Conservation (phyloP, 2,888 invertebrate species). For the Megaustenia siamemsis region DNA sequence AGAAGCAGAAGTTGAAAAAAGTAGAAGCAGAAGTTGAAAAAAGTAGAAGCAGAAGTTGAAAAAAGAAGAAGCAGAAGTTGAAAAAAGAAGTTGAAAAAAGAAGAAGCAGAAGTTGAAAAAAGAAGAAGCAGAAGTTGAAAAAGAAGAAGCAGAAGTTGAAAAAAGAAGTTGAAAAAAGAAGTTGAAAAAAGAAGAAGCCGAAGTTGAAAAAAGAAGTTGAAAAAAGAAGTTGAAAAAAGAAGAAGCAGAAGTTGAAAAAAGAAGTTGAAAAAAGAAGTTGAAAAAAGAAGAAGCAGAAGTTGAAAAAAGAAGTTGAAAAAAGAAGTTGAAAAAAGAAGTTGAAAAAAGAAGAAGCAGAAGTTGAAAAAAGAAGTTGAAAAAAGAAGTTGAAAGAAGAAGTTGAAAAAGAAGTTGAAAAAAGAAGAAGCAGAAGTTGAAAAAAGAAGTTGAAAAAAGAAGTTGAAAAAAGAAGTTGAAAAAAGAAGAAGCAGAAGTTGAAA, state of each 20-base stretch:
- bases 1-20: not conserved
- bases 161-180: not conserved
- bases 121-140: not conserved
- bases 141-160: not conserved
- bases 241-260: not conserved
- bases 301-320: not conserved
- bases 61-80: not conserved
- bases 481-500: not conserved
- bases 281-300: not conserved
- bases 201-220: not conserved
- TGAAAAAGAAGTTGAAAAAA: not conserved
- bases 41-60: not conserved
- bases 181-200: not conserved
- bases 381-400: not conserved
- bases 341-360: not conserved
- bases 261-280: not conserved
- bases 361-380: not conserved
- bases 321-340: not conserved
- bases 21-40: not conserved
- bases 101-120: not conserved
- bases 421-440: not conserved
- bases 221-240: not conserved
- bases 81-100: not conserved
- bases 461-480: no score
- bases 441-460: not conserved